Percentiles rank a stretch among this genome's conserved stretches.
These are phyloP conservation scores for Halcyon senegalensis DNA, from an alignment of 2,113 vertebrate species.

Conservation along the genomic window DNA sequence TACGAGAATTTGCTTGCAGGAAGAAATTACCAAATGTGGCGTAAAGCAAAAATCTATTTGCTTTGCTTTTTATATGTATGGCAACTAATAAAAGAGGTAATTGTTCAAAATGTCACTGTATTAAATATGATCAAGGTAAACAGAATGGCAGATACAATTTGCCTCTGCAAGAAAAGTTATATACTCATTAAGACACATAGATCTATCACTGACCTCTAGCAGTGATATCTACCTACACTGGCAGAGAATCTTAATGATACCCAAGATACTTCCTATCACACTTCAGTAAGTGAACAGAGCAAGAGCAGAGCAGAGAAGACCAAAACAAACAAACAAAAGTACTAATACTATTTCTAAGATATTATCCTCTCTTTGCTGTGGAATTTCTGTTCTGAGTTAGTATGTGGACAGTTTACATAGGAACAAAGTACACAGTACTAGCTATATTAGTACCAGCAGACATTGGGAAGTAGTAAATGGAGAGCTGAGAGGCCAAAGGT, in stretches of 20 bases:
- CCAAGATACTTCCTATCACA: background rate
- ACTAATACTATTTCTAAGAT: accelerated
- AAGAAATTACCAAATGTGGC: background rate
- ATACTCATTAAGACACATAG: background rate
- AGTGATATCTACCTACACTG: background rate
- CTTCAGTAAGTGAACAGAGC: background rate
- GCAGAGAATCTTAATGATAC: no score
- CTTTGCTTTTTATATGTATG: background rate
- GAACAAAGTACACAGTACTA: background rate
- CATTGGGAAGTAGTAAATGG: background rate
- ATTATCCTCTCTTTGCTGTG: background rate
- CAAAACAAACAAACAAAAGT: background rate
- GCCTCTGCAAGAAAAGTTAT: background rate
- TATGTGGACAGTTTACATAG: background rate
- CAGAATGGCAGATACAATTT: background rate
- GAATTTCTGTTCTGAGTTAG: background rate
- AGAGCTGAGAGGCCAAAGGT: background rate
- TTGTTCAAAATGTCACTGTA: background rate
- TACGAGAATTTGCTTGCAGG: background rate
- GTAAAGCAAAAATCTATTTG: background rate
- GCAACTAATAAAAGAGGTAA: background rate
- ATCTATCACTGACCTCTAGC: background rate
- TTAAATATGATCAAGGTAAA: background rate
- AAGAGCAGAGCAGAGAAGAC: background rate
- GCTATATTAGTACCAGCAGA: background rate